Evolutionary conservation across 2,888 invertebrate genomes (phyloP), one percentile per base, ranked within the genome.

Genomic region (Ennomos quercinarius): DNA sequence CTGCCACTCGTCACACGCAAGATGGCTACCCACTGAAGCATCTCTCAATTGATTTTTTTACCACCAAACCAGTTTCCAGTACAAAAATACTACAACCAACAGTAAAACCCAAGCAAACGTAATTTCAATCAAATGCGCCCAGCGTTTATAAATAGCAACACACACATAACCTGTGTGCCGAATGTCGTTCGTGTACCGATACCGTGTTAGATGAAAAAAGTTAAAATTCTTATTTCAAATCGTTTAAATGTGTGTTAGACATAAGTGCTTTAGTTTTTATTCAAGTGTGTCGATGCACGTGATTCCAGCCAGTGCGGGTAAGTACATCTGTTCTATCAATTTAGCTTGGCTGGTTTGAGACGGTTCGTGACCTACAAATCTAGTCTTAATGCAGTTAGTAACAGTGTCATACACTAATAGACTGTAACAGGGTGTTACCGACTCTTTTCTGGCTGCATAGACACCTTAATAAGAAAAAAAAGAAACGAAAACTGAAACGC

Each of bases 31-130:
- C 68, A 66, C 72, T 80, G 66, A 78, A 61, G 77, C 81, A 83
- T 83, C 84, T 80, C 76, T 74, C 71, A 75, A 85, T 88, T 89
- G 88, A 89, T 89, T 89, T 87, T 89, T 83, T 87, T 83, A 81
- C 77, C 81, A 81, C 76, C 79, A 79, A 78, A 76, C 75, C 74
- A 66, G 62, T 66, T 63, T 59, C 48, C 77, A 76, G 70, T 69
- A 63, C 53, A 57, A 74, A 67, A 71, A 72, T 64, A 71, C 68
- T 65, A 65, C 64, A 66, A 68, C 72, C 42, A 60, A 70, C 70
- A 53, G 66, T 69, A 45, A 49, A 60, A 61, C 47, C 44, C 43
- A 57, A 60, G 60, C 57, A 37, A 60, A 53, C 45, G 46, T 62
- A 63, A 57, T 57, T 50, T 60, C 44, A 62, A 48, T 44, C 4